Base-by-base conservation (phyloP, 1,140 invertebrate genomes). In the Tachypleus tridentatus region DNA sequence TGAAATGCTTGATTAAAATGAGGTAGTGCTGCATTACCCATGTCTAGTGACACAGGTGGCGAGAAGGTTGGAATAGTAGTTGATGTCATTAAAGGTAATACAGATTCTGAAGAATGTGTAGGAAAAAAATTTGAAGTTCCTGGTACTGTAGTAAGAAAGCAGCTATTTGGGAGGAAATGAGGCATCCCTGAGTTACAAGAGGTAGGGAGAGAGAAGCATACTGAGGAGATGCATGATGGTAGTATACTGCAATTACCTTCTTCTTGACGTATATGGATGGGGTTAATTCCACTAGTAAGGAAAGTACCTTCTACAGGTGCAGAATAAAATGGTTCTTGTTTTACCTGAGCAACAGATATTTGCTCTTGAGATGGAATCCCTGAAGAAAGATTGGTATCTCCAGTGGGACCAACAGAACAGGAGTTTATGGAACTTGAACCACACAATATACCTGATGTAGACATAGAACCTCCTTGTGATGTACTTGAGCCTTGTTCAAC, bases 1-100 rank as follows among this genome's bases (percentile, higher is more conserved):
- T 73, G 72, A 60, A 73, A 73, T 4, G 72, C 72, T 61, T 73
- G 72, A 63, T 61, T 73, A 59, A 73, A 73, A 57, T 70, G 69
- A 60, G 72, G 72, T 51, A 73, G 54, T 10, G 72, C 63, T n/a
- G 71, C 63, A 51, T 64, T 63, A 5, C 51, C 51, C 9, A 65
- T 58, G 63, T 70, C 64, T 11, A 69, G 49, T 29, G 60, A 58
- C 49, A 66, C n/a, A 52, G 70, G 61, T 11, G 64, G 49, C 4
- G 64, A 59, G 49, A 71, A 63, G 9, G 65, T 57, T 29, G 29
- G 29, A 29, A 29, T 29, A 4, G 63, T 59, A 29, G 49, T 61
- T 10, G 58, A 49, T 47, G 29, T 29, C 29, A 58, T 58, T 50
- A 49, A 50, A 11, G 58, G 48, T 2, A 57, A 58, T 29, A 49